A percentile compares a stretch with the other conserved stretches of the same genome.
phyloP scores from a whole-genome alignment of 2,797 vertebrate genomes.

The Oryzias dopingdopingensis region DNA sequence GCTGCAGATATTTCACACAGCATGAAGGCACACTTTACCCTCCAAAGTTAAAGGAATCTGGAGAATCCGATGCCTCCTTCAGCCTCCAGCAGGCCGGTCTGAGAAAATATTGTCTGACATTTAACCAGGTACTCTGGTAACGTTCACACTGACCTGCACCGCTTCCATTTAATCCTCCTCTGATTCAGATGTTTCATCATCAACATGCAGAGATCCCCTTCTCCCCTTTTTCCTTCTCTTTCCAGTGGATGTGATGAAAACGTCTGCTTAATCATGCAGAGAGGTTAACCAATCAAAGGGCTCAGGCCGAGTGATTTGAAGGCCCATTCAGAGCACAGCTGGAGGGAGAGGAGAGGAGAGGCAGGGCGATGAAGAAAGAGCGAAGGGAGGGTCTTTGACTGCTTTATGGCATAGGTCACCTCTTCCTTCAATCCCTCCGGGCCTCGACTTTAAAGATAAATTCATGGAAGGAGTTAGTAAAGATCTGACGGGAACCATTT shows the following conservation, averaged over 20 bases:
- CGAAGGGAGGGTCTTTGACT: constrained; percentile 49
- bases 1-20: too few relatives aligned
- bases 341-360: constrained; percentile 39
- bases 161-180: constrained; percentile 12
- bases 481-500: neutral
- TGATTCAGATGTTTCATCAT: constrained; percentile 41
- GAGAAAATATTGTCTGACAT: too few relatives aligned
- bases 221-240: constrained; percentile 51
- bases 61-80: too few relatives aligned
- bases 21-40: too few relatives aligned
- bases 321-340: constrained; percentile 68
- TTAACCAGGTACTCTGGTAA: neutral
- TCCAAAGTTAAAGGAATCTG: too few relatives aligned
- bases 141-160: neutral
- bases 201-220: constrained; percentile 20
- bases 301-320: constrained; percentile 68
- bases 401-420: constrained; percentile 53
- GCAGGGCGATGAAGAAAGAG: constrained; percentile 9
- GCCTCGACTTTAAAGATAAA: constrained; percentile 48
- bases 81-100: too few relatives aligned
- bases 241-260: constrained; percentile 71
- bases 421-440: constrained; percentile 54
- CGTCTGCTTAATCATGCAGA: constrained; percentile 78
- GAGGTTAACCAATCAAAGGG: constrained; percentile 75
- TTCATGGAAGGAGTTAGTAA: constrained; percentile 33